These are phyloP conservation scores for Novumbra hubbsi DNA, from an alignment of 2,797 vertebrate species.

Conservation along the genomic window DNA sequence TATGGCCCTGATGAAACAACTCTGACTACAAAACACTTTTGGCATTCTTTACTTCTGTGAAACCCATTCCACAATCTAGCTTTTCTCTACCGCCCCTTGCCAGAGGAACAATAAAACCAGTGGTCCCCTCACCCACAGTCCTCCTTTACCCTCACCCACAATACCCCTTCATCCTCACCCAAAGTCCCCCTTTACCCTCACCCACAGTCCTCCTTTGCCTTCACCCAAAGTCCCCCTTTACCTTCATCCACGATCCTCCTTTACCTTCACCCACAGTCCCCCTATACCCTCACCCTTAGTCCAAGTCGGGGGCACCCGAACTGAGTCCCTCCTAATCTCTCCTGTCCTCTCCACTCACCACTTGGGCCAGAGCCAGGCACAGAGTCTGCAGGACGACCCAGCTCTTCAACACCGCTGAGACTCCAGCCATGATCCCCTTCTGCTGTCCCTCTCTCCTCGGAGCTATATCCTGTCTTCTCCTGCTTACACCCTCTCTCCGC, in stretches of 20 bases:
- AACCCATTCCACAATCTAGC: not conserved
- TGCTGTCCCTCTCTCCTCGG: constrained; percentile 57
- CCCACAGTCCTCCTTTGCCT: constrained; percentile 3
- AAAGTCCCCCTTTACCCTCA: not conserved
- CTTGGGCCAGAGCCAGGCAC: constrained; percentile 87
- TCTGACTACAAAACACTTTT: not conserved
- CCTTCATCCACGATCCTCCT: not conserved
- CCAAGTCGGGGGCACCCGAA: not conserved
- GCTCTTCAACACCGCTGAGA: constrained; percentile 65
- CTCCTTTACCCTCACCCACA: not conserved
- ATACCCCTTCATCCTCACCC: constrained; percentile 13
- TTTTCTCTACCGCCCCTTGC: not conserved
- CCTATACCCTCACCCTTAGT: constrained; percentile 22
- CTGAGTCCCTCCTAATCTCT: not conserved
- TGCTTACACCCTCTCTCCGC: constrained; percentile 54
- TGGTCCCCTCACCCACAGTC: not conserved
- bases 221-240: constrained; percentile 10
- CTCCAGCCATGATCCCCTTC: constrained; percentile 77
- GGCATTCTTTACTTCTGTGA: not conserved
- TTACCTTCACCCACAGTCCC: not conserved
- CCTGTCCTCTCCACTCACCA: constrained; percentile 84
- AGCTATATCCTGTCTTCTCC: constrained; percentile 52
- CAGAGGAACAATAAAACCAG: not conserved
- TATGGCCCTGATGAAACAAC: not conserved
- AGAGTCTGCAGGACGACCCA: constrained; percentile 80